phyloP scores from a whole-genome alignment of 2,888 invertebrate species.

The Meandrusa payeni region DNA sequence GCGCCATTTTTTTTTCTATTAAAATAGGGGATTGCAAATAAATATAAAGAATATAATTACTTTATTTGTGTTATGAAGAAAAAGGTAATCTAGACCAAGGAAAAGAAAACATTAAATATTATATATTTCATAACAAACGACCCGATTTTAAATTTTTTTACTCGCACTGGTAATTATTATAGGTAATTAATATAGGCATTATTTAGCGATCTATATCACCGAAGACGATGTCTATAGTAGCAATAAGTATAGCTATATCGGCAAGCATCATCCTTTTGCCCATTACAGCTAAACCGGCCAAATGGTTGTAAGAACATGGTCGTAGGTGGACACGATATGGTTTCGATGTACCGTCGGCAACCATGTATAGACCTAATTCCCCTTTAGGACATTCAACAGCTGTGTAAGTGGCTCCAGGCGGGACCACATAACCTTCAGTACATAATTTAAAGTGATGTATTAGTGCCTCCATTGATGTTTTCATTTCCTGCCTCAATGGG shows the following conservation, averaged over 20 bases:
- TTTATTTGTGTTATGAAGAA: too few species aligned
- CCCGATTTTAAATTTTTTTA: too few species aligned
- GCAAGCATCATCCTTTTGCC: slow-evolving; percentile 85
- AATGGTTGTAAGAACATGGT: slow-evolving; percentile 80
- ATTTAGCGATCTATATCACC: slow-evolving; percentile 82
- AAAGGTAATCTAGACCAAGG: too few species aligned
- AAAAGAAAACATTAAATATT: too few species aligned
- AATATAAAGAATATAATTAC: too few species aligned
- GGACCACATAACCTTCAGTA: slow-evolving; percentile 90
- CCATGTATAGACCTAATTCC: slow-evolving; percentile 92
- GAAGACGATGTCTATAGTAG: slow-evolving; percentile 46
- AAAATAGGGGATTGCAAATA: too few species aligned
- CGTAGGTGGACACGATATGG: slow-evolving; percentile 85
- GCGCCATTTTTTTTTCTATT: too few species aligned
- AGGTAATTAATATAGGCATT: too few species aligned
- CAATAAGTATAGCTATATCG: slow-evolving; percentile 86
- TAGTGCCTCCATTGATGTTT: slow-evolving; percentile 91
- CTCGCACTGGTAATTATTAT: too few species aligned
- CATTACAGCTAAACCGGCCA: slow-evolving; percentile 83
- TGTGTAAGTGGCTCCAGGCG: slow-evolving; percentile 91
- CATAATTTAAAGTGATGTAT: slow-evolving; percentile 95
- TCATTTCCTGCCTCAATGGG: slow-evolving; percentile 90
- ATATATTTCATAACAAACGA: too few species aligned
- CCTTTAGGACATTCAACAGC: slow-evolving; percentile 92
- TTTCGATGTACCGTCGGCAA: slow-evolving; percentile 90